phyloP scores from a whole-genome alignment of 2,797 vertebrate genomes.

The Pristis pectinata region DNA sequence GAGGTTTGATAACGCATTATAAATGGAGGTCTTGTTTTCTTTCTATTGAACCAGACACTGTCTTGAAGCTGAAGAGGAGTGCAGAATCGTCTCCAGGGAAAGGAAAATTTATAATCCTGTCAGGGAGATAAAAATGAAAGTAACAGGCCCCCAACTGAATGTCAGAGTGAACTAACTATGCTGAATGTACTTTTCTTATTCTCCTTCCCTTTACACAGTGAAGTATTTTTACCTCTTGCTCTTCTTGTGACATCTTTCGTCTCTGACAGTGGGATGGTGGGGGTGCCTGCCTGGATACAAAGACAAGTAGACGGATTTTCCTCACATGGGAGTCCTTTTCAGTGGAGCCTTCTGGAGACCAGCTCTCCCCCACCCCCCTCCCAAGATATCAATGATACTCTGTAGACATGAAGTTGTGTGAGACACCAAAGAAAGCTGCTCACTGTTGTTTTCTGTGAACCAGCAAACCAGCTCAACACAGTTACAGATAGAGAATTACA shows the following conservation, averaged over 20 bases:
- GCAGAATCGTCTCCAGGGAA: not conserved
- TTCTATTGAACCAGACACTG: not conserved
- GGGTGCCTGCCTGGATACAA: no score
- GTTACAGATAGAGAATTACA: not conserved
- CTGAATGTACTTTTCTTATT: not conserved
- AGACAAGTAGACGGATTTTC: no score
- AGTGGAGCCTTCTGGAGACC: not conserved
- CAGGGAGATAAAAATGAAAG: not conserved
- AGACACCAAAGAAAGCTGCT: not conserved
- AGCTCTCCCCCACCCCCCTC: not conserved
- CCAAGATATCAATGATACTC: not conserved
- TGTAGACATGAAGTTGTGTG: not conserved
- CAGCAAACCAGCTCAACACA: not conserved
- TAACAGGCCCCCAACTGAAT: not conserved
- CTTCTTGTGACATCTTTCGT: not conserved
- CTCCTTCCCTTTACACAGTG: not conserved
- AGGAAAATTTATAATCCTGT: not conserved
- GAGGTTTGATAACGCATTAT: not conserved
- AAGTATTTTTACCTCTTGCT: not conserved
- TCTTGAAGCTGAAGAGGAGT: not conserved
- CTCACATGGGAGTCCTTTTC: no score
- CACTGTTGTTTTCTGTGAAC: not conserved
- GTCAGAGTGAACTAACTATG: not conserved
- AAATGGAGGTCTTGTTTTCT: not conserved
- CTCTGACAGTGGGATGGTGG: not conserved